Base-by-base conservation (phyloP, 2,113 vertebrate species). In the Neolamprologus sp. region DNA sequence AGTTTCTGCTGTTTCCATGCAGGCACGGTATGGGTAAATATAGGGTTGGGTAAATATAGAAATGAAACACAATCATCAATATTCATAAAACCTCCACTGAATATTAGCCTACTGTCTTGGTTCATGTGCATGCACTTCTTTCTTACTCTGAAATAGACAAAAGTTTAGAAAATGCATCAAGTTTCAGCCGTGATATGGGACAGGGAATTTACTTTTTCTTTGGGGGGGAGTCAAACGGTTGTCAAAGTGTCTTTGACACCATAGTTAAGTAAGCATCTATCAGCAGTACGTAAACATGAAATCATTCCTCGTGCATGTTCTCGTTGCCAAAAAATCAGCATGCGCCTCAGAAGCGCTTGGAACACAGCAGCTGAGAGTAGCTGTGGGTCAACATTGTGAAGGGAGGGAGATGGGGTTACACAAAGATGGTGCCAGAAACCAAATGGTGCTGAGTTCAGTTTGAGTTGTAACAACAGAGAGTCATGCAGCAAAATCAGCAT, bases 401-500 rank as follows among this genome's bases (percentile, higher is more conserved):
- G 37, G 75, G 80, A 21, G 57, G 78, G 45, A 68, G 78, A 47
- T 12, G 9, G 71, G 57, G 31, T 79, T 65, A 83, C 33, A 58
- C 35, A 26, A 13, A 37, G 79, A 84, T 11, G 53, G 37, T 58
- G 86, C 90, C 87, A 94, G 83, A 92, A 87, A 82, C 84, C 57
- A 85, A 89, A 85, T 87, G 83, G 37, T 84, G 78, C 83, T 26
- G 60, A 87, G 78, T 75, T 23, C 17, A 54, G 80, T 85, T 91
- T 51, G 68, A 87, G 55, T 82, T 75, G 80, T 89, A 92, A 90
- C 78, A 89, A 57, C 83, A 83, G 23, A 87, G 83, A 31, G 68
- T 83, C 47, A 80, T 89, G 79, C 85, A 68, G 49, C 40, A 45
- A n/a, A 91, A 90, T 91, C 86, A 89, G 81, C 84, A 89, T 86